Base-by-base conservation (phyloP, 1,140 invertebrate species). In the Ostrea edulis region DNA sequence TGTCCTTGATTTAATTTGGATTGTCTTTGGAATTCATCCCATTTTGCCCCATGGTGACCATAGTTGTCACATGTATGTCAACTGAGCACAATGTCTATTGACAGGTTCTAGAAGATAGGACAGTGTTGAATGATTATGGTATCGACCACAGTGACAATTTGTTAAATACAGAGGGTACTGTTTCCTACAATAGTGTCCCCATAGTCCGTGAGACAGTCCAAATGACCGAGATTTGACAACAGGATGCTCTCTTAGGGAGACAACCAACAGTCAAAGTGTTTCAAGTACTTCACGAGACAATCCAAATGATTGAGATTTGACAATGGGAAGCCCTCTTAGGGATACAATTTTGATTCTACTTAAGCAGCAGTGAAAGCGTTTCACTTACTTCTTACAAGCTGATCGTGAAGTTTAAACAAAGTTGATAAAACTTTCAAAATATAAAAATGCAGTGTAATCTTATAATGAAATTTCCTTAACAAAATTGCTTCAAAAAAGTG, bases 211-310 rank as follows among this genome's bases (percentile, higher is more conserved):
- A 77, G 25, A 25, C 29, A 77, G 68, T 29, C 25, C 68, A 12
- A 77, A 14, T 77, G 68, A 77, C 68, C 25, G 68, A 77, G 68
- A 77, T 77, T 62, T 77, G 68, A 77, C 68, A 77, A 77, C 17
- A 8, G 29, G 14, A 77, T 12, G 25, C 55, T 20, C 68, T 77
- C 68, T 29, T 14, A 77, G 68, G 68, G 22, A 14, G 68, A 35
- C 68, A 20, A 62, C 55, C 55, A 62, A 62, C 17, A 62, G 55
- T 62, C 55, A 0, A 2, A 62, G 17, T 20, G 8, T 55, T 17
- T 55, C 54, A 17, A 55, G 17, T 62, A 62, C 12, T 20, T n/a
- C 55, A 20, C 55, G 17, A 62, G 7, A 62, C 55, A 62, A 62
- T 62, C 55, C 55, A 44, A 44, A 44, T 44, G 35, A 44, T 62